Conservation (phyloP, 2,888 invertebrate genomes). For the Fissipunctia ypsillon region DNA sequence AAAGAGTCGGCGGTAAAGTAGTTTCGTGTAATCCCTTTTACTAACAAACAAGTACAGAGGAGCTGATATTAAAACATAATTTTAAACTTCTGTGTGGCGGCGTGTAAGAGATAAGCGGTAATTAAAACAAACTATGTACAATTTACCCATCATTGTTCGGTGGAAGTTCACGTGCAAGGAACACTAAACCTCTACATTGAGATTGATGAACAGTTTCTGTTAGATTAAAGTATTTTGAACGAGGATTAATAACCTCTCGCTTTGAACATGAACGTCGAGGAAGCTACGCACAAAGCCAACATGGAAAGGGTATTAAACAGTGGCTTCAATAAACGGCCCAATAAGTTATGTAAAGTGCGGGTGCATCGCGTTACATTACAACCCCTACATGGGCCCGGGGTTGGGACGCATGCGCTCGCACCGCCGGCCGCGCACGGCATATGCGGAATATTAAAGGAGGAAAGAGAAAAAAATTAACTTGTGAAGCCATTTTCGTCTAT, state of each 20-base stretch:
- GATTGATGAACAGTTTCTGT: conserved; percentile 82
- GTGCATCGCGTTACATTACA: conserved; percentile 89
- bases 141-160: conserved; percentile 46
- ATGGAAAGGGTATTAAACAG: conserved; percentile 89
- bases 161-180: conserved; percentile 62
- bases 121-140: conserved; percentile 60
- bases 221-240: conserved; percentile 80
- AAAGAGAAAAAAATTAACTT: conserved; percentile 91
- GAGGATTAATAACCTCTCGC: conserved; percentile 84
- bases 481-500: conserved; percentile 91
- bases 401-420: conserved; percentile 89
- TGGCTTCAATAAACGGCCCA: conserved; percentile 89
- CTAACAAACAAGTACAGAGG: conserved; percentile 22
- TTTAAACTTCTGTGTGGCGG: conserved; percentile 37
- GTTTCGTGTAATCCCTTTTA: conserved; percentile 45
- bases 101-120: conserved; percentile 48
- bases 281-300: conserved; percentile 87
- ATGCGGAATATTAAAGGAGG: conserved; percentile 91
- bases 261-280: conserved; percentile 76
- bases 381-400: conserved; percentile 83
- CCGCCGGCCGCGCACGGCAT: conserved; percentile 87
- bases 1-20: conserved; percentile 23
- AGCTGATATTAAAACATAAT: conserved; percentile 49
- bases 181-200: conserved; percentile 73
- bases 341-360: conserved; percentile 90